Percentiles rank a stretch among this genome's conserved stretches.
Conservation (phyloP, 2,113 vertebrate species). For the Tyto alba region DNA sequence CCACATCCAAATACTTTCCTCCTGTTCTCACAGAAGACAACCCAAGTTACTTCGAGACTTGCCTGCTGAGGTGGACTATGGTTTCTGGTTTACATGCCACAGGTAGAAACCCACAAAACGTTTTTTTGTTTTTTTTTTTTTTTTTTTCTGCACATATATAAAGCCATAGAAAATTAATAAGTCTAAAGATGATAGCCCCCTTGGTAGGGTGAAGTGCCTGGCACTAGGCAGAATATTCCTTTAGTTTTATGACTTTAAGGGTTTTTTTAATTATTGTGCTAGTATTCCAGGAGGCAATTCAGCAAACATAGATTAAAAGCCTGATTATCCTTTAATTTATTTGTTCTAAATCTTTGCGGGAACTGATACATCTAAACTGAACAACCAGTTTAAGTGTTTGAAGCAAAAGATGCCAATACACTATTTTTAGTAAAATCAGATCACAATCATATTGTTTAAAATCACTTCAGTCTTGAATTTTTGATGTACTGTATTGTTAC, state of each 20-base stretch:
- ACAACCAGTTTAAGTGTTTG: neutral
- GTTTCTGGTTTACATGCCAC: neutral
- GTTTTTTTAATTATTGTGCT: neutral
- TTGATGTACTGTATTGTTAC: neutral
- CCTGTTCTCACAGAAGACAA: neutral
- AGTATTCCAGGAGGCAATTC: neutral
- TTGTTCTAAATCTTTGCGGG: neutral
- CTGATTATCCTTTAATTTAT: neutral
- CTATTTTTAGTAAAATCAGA: neutral
- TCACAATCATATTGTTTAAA: neutral
- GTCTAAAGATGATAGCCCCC: neutral
- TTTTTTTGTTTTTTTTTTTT: neutral
- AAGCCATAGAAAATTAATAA: neutral
- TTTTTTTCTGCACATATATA: neutral
- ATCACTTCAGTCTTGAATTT: neutral
- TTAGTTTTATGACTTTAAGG: neutral
- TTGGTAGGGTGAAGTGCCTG: neutral
- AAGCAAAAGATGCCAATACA: neutral
- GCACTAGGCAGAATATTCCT: neutral
- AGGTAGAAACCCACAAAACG: neutral
- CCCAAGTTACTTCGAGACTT: neutral
- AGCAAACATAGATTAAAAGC: neutral
- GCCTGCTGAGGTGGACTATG: neutral
- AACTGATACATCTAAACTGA: neutral
- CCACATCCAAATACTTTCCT: neutral